Percentiles rank a stretch among this genome's conserved stretches.
Evolutionary conservation across 2,113 vertebrate species (phyloP).

Genomic region (Lota lota): DNA sequence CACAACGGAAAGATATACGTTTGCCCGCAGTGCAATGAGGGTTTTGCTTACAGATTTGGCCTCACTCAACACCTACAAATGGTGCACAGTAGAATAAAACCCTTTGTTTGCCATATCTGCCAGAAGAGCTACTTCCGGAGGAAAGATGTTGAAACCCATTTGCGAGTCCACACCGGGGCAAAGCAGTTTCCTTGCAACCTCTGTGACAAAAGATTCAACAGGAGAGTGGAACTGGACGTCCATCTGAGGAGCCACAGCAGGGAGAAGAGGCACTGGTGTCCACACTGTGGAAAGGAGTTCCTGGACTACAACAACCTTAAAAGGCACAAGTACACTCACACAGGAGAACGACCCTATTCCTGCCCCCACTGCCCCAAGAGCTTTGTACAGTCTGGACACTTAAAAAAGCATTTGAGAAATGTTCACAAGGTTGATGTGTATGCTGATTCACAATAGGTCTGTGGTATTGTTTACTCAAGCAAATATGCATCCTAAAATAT

Average conservation of each 20-base stretch:
- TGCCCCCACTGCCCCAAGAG: conserved; percentile 63
- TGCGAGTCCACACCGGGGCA: conserved; percentile 80
- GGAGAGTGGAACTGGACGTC: conserved; percentile 73
- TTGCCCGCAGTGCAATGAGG: conserved; percentile 68
- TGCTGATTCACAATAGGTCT: too few relatives aligned
- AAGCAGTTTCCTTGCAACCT: conserved; percentile 77
- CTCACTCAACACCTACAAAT: conserved; percentile 67
- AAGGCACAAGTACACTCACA: conserved; percentile 79
- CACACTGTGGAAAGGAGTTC: conserved; percentile 80
- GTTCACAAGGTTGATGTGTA: conserved; percentile 40
- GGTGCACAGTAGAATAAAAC: conserved; percentile 64
- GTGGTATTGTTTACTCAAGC: too few relatives aligned
- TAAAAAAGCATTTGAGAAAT: conserved; percentile 68
- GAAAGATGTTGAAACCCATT: conserved; percentile 69
- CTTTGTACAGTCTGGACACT: conserved; percentile 67
- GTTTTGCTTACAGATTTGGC: conserved; percentile 68
- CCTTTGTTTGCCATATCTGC: conserved; percentile 69
- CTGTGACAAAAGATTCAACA: conserved; percentile 78
- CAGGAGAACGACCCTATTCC: conserved; percentile 69
- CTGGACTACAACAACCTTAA: conserved; percentile 79
- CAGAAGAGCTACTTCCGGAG: conserved; percentile 66
- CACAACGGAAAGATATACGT: conserved; percentile 63
- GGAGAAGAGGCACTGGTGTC: conserved; percentile 72
- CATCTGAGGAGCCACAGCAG: conserved; percentile 77
- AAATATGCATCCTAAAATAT: not conserved